phyloP scores from a whole-genome alignment of 2,113 vertebrate genomes.

The Glaucidium brasilianum region DNA sequence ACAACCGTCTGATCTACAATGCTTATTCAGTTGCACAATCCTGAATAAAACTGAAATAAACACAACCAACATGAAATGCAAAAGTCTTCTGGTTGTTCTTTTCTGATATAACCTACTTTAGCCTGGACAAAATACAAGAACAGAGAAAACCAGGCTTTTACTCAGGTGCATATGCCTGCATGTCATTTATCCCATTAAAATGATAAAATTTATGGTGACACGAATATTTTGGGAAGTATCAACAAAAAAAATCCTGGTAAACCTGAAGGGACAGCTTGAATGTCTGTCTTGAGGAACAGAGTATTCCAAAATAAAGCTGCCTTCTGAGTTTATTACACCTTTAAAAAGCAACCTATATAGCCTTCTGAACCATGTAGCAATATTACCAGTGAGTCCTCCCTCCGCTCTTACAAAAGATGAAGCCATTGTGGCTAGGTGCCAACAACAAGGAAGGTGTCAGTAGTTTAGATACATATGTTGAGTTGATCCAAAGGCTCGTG shows the following conservation, averaged over 20 bases:
- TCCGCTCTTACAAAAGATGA: neutral
- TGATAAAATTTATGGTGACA: neutral
- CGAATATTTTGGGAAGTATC: neutral
- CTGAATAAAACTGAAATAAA: slow-evolving; percentile 22
- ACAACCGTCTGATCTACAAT: neutral
- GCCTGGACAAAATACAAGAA: neutral
- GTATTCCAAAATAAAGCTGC: neutral
- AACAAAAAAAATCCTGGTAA: neutral
- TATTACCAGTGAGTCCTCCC: neutral
- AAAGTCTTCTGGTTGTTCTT: neutral
- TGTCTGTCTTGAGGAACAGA: neutral
- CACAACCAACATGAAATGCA: neutral
- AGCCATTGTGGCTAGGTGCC: neutral
- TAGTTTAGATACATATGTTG: neutral
- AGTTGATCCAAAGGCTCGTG: neutral
- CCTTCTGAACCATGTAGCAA: neutral
- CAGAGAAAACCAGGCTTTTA: neutral
- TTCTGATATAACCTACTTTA: neutral
- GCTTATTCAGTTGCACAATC: slow-evolving; percentile 3
- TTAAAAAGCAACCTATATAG: neutral
- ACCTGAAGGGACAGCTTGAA: neutral
- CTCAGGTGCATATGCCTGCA: neutral
- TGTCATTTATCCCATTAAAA: neutral
- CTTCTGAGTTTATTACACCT: neutral
- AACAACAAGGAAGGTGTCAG: neutral